These are phyloP conservation scores for Calonectris borealis DNA, from an alignment of 2,113 vertebrate species.

Conservation along the genomic window DNA sequence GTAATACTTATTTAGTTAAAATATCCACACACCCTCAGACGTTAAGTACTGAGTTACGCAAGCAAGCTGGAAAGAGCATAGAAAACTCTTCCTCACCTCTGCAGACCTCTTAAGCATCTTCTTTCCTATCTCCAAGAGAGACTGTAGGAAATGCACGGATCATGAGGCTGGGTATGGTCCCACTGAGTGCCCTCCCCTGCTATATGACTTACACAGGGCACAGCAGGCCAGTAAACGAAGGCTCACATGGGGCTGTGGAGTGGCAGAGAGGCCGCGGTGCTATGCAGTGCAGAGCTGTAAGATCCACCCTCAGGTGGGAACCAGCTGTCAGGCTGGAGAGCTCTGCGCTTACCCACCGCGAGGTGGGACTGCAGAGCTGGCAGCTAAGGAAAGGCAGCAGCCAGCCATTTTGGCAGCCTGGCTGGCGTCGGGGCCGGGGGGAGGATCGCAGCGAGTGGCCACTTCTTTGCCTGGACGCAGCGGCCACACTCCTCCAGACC, in stretches of 20 bases:
- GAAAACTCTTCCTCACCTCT: background rate
- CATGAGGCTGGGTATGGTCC: background rate
- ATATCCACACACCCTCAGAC: background rate
- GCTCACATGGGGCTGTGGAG: background rate
- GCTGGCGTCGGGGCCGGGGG: background rate
- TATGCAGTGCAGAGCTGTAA: fast-evolving
- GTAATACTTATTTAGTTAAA: background rate
- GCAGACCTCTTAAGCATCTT: background rate
- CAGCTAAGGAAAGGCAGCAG: background rate
- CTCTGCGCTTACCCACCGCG: fast-evolving
- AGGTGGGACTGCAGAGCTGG: fast-evolving
- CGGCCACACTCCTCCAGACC: background rate
- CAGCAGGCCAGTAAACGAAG: fast-evolving
- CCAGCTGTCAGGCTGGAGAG: fast-evolving
- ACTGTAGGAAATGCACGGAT: background rate
- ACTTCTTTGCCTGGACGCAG: background rate
- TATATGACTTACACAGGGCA: fast-evolving
- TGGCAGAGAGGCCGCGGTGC: fast-evolving
- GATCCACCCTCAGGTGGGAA: background rate
- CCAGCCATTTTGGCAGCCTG: background rate
- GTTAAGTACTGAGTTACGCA: background rate
- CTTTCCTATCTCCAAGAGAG: background rate
- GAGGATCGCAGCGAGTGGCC: background rate
- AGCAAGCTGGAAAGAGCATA: background rate
- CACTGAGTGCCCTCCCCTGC: background rate